Base-by-base conservation (phyloP, 1,140 invertebrate genomes). In the Gonioctena quinquepunctata region DNA sequence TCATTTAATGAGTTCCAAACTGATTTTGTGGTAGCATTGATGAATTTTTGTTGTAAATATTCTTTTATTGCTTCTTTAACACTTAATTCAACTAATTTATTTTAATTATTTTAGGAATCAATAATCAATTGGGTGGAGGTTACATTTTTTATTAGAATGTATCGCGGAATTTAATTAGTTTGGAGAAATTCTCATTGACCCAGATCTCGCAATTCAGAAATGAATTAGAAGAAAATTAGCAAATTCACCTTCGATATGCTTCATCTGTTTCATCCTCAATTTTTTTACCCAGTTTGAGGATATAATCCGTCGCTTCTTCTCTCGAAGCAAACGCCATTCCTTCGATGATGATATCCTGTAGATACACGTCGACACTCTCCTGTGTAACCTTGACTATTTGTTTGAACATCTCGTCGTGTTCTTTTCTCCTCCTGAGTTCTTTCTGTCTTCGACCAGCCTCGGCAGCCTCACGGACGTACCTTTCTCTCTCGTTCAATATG, bases 371-470 rank as follows among this genome's bases (percentile, higher is more conserved):
- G 4, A 89, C 88, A 7, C 83, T 88, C 19, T 84, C 86, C 83
- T 88, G 88, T 76, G 91, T 86, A 3, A 89, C 79, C 70, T 81
- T 81, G 1, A 78, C 74, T 19, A 78, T 68, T 69, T 92, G 89
- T 78, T 88, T 90, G 77, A 92, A 93, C 78, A 93, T 90, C 83
- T 93, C 91, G 75, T 94, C 91, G 59, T 92, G 88, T 81, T 93
- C 90, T 64, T 86, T 80, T 48, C 90, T 81, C 21, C 89, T 81
- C 70, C 89, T 85, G 67, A 90, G 86, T 77, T 93, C 91, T 48
- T 87, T 83, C 80, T 93, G 91, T 28, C 91, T 81, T 65, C 87
- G 84, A 1, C 91, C 90, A 49, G 88, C 90, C 82, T 93, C 91
- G 42, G 87, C 88, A 0, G 91, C 90, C 82, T 94, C 91, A n/a